A percentile compares a stretch with the other conserved stretches of the same genome.
Evolutionary conservation across 2,113 vertebrate species (phyloP).

Genomic region (western clawed frog (Xenopus tropicalis)): UCB_Xtro_10.0 CM004451.2:45007501-45008000

Average conservation of each 20-base stretch:
- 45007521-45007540: no score
- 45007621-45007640: slow-evolving; percentile 13
- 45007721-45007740: slow-evolving; percentile 11
- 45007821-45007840: slow-evolving; percentile 43
- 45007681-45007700: slow-evolving; percentile 11
- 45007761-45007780: slow-evolving; percentile 18
- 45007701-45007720: slow-evolving; percentile 17
- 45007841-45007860: slow-evolving; percentile 19
- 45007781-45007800: slow-evolving; percentile 7
- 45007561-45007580: slow-evolving; percentile 1
- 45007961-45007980: slow-evolving; percentile 9
- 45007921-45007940: slow-evolving; percentile 11
- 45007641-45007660: slow-evolving; percentile 4
- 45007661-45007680: slow-evolving; percentile 2
- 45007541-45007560: background rate
- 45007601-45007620: background rate
- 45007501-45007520: no score
- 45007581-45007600: background rate
- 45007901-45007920: no score
- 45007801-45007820: no score
- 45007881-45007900: no score
- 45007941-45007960: slow-evolving; percentile 26
- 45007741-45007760: slow-evolving; percentile 7
- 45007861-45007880: slow-evolving; percentile 18
- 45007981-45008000: no score